Conservation (phyloP, 1,140 invertebrate genomes). For the Metopolophium dirhodum region DNA sequence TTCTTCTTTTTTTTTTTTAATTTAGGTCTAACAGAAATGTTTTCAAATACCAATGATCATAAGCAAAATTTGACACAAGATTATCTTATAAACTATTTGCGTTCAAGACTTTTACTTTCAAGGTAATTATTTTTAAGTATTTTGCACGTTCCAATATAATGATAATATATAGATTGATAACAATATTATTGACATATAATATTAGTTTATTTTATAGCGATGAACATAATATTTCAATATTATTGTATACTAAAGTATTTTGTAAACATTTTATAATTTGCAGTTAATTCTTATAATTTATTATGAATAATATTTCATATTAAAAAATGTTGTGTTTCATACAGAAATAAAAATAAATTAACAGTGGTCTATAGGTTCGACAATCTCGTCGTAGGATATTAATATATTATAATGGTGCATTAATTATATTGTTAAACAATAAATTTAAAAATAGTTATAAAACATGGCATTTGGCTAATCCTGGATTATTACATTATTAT, state of each 20-base stretch:
- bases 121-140: slow-evolving; percentile 29
- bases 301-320: neutral
- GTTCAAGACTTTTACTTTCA: slow-evolving; percentile 44
- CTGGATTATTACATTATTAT: neutral
- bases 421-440: too few species aligned
- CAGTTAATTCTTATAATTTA: neutral
- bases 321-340: too few species aligned
- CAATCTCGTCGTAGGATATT: too few species aligned
- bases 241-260: neutral
- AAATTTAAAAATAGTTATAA: neutral
- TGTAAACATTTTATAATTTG: neutral
- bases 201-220: neutral
- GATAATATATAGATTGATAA: neutral
- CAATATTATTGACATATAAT: too few species aligned
- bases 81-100: slow-evolving; percentile 35
- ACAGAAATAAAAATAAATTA: too few species aligned
- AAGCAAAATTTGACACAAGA: slow-evolving; percentile 35
- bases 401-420: too few species aligned
- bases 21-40: slow-evolving; percentile 46
- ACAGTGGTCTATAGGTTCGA: too few species aligned
- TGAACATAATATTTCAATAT: neutral
- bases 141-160: neutral
- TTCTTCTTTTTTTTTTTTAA: neutral
- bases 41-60: slow-evolving; percentile 40
- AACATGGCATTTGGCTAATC: neutral